Evolutionary conservation across 2,888 invertebrate species (phyloP).

Genomic region (Geotrupes spiniger): DNA sequence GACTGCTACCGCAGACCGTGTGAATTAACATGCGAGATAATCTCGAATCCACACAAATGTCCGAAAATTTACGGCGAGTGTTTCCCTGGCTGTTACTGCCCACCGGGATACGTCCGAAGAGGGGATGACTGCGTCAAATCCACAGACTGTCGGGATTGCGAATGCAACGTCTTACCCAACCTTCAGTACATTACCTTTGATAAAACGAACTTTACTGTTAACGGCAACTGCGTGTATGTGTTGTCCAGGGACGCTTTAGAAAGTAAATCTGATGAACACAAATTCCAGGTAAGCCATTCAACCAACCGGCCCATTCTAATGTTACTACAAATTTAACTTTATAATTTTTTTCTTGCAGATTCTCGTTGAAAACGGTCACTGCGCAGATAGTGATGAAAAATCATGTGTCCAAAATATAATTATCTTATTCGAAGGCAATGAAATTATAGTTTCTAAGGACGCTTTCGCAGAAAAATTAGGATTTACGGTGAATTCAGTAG

Average conservation of each 20-base stretch:
- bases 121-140: constrained; percentile 69
- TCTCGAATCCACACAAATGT: constrained; percentile 59
- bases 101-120: constrained; percentile 67
- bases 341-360: constrained; percentile 58
- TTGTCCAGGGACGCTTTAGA: constrained; percentile 63
- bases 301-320: no score
- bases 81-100: constrained; percentile 83
- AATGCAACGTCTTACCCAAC: constrained; percentile 69
- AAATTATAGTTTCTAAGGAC: constrained; percentile 45
- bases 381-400: constrained; percentile 56
- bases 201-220: constrained; percentile 72
- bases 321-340: no score
- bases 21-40: constrained; percentile 71
- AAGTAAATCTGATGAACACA: constrained; percentile 52
- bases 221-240: constrained; percentile 83
- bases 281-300: constrained; percentile 55
- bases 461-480: constrained; percentile 36
- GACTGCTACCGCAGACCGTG: constrained; percentile 80
- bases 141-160: constrained; percentile 72
- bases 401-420: constrained; percentile 69
- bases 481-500: constrained; percentile 52
- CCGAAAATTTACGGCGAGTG: constrained; percentile 65
- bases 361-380: constrained; percentile 69
- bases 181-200: constrained; percentile 84
- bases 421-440: constrained; percentile 63